Evolutionary conservation across 1,140 invertebrate species (phyloP).

Genomic region (Rhyacophila brunnea): DNA sequence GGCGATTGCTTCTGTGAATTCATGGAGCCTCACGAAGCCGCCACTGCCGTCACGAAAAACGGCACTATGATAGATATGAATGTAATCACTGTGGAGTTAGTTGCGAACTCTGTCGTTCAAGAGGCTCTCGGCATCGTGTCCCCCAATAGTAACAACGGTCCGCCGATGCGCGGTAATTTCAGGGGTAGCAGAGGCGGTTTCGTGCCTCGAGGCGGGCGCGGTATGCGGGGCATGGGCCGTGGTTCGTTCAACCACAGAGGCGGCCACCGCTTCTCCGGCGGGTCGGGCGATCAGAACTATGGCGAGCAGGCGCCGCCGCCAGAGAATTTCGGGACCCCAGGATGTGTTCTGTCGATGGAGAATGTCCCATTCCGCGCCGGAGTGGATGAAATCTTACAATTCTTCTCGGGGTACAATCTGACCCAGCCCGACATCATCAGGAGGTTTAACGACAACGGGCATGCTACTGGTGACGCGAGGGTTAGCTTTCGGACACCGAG

Average conservation of each 20-base stretch:
- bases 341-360: constrained; percentile 78
- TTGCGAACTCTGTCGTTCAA: constrained; percentile 56
- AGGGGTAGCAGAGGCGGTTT: constrained; percentile 42
- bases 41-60: constrained; percentile 69
- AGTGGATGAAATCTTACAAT: constrained; percentile 83
- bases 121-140: constrained; percentile 42
- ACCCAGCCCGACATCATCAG: constrained; percentile 76
- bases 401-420: constrained; percentile 77
- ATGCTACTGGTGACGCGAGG: constrained; percentile 85
- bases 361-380: constrained; percentile 85
- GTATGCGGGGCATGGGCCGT: constrained; percentile 34
- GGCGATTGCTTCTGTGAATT: constrained; percentile 90
- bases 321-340: constrained; percentile 71
- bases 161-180: constrained; percentile 35
- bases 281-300: constrained; percentile 45
- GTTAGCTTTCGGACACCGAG: constrained; percentile 74
- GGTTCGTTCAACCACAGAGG: constrained; percentile 21
- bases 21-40: constrained; percentile 63
- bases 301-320: constrained; percentile 42
- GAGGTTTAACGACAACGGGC: constrained; percentile 78
- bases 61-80: constrained; percentile 64
- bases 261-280: constrained; percentile 41
- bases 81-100: constrained; percentile 64
- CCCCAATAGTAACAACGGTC: constrained; percentile 1
- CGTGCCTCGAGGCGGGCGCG: constrained; percentile 33